phyloP scores from a whole-genome alignment of 2,113 vertebrate genomes.

The Takifugu flavidus region DNA sequence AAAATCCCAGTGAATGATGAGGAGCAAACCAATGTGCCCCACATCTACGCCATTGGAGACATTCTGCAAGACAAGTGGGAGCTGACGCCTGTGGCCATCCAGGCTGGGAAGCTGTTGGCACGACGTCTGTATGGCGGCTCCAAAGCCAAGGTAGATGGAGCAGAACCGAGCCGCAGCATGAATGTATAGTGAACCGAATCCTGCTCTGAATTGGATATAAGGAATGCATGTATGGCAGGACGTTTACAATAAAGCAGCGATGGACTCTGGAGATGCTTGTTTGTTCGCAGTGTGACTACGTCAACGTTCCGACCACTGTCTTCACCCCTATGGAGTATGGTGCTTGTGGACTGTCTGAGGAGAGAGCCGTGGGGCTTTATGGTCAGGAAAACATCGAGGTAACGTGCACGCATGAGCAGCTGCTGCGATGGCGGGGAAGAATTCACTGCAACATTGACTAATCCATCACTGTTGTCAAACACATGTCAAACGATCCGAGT shows the following conservation, averaged over 20 bases:
- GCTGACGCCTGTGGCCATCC: slow-evolving; percentile 93
- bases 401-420: slow-evolving; percentile 10
- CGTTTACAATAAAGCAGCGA: neutral
- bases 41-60: slow-evolving; percentile 91
- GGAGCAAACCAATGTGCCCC: slow-evolving; percentile 89
- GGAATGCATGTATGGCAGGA: too few species aligned
- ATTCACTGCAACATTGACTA: neutral
- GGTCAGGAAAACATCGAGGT: slow-evolving; percentile 87
- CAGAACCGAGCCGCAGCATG: too few species aligned
- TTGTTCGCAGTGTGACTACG: slow-evolving; percentile 87
- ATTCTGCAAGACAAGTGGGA: slow-evolving; percentile 90
- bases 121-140: slow-evolving; percentile 82
- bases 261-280: neutral
- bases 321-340: slow-evolving; percentile 97
- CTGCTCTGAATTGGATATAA: too few species aligned
- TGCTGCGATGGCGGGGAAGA: neutral
- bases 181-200: too few species aligned
- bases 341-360: slow-evolving; percentile 88
- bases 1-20: slow-evolving; percentile 88
- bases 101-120: slow-evolving; percentile 89
- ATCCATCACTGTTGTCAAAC: neutral
- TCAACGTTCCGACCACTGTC: slow-evolving; percentile 91
- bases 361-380: slow-evolving; percentile 78
- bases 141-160: slow-evolving; percentile 76
- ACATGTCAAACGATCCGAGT: neutral